Base-by-base conservation (phyloP, 2,113 vertebrate species). In the Merops nubicus region DNA sequence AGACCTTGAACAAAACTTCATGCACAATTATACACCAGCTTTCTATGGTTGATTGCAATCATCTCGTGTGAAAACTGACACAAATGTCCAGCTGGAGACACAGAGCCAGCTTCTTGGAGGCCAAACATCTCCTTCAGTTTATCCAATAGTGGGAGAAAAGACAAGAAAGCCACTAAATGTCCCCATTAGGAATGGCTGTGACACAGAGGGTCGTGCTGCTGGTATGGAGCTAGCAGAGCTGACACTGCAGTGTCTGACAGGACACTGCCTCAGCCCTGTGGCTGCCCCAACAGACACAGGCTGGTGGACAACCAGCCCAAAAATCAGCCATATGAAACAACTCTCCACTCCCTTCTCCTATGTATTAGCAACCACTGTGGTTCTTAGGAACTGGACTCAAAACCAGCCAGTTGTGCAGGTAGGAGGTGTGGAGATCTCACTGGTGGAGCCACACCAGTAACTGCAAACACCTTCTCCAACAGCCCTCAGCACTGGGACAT, bases 11-110 rank as follows among this genome's bases (percentile, higher is more conserved):
- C 17, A 83, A 60, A 88, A 89, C 47, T 17, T 63, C n/a, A 38
- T 8, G 34, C 28, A 74, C 29, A 45, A 67, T 22, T 74, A 54
- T 18, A 43, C 12, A 38, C 33, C 10, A 6, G 34, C 47, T 72
- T 91, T 47, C 56, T 59, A 6, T 15, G 16, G 18, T 0, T 6
- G 1, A 26, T 43, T 43, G 31, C 25, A 48, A 23, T 10, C 0
- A 57, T 26, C 80, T 43, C 23, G 62, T 12, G 11, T 16, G 50
- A 73, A 76, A 80, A 51, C 23, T 6, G 15, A 56, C 42, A 75
- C 40, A 60, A n/a, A 47, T 6, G 40, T 42, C 43, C 78, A 56
- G 34, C 26, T 25, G 36, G 25, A 57, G 31, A 36, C 45, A 68
- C 34, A 82, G 12, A 43, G 15, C 9, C 53, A 70, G 26, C 19